A percentile compares a stretch with the other conserved stretches of the same genome.
Conservation (phyloP, 2,113 vertebrate genomes). For the Trematocara stigmaticum region DNA sequence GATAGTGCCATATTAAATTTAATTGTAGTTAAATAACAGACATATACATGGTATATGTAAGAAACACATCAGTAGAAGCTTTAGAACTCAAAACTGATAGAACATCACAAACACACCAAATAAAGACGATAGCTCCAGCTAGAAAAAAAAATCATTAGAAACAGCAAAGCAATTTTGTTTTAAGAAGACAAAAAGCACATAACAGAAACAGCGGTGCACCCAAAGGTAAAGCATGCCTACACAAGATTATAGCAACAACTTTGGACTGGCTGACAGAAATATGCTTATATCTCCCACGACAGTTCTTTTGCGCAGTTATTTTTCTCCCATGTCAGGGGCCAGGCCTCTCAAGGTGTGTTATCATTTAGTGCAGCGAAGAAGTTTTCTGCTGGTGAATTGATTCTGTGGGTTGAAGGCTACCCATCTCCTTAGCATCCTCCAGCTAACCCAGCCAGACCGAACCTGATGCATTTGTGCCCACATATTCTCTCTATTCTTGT, state of each 20-base stretch:
- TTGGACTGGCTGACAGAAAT: slow-evolving; percentile 52
- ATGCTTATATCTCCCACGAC: slow-evolving; percentile 51
- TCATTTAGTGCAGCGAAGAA: slow-evolving; percentile 56
- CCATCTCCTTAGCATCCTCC: slow-evolving; percentile 52
- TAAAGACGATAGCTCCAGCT: neutral
- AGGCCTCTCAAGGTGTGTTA: slow-evolving; percentile 66
- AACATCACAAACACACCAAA: neutral
- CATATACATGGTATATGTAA: neutral
- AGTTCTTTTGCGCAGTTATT: slow-evolving; percentile 53
- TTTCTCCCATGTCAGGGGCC: slow-evolving; percentile 58
- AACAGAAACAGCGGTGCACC: slow-evolving; percentile 13
- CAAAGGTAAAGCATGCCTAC: slow-evolving; percentile 37
- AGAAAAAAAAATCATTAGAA: neutral
- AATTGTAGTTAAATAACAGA: neutral
- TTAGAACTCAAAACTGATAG: neutral
- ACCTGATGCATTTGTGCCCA: slow-evolving; percentile 57
- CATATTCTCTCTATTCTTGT: slow-evolving; percentile 63
- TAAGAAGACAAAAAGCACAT: slow-evolving; percentile 12
- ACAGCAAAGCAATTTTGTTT: neutral
- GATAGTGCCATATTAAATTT: neutral
- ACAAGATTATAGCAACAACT: slow-evolving; percentile 48
- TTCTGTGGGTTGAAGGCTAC: slow-evolving; percentile 64
- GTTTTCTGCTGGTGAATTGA: slow-evolving; percentile 55
- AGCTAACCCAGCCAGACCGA: slow-evolving; percentile 49
- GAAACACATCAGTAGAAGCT: neutral